Evolutionary conservation across 2,797 vertebrate species (phyloP).

Genomic region (Phoxinus dragarum): DNA sequence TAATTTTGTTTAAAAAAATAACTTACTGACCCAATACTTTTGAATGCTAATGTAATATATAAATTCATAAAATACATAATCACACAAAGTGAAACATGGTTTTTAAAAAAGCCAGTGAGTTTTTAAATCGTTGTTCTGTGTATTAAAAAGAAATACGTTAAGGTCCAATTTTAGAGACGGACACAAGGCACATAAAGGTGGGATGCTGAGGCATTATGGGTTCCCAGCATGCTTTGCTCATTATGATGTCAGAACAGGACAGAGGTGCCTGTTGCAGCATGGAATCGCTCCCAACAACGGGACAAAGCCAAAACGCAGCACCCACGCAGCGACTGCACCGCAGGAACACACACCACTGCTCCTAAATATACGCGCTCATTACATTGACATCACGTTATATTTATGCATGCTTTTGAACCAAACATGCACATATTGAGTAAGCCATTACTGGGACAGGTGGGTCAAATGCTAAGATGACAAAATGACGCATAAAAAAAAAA

Average conservation of each 20-base stretch:
- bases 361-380: constrained; percentile 56
- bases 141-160: constrained; percentile 8
- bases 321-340: constrained; percentile 68
- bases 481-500: background rate
- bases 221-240: constrained; percentile 76
- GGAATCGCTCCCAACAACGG: constrained; percentile 72
- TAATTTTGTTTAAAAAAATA: background rate
- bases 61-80: constrained; percentile 32
- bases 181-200: constrained; percentile 69
- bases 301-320: constrained; percentile 71
- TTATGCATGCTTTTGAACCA: constrained; percentile 23
- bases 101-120: background rate
- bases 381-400: constrained; percentile 54
- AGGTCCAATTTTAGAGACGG: constrained; percentile 62
- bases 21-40: background rate
- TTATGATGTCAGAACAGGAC: constrained; percentile 75
- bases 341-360: constrained; percentile 31
- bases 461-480: constrained; percentile 1
- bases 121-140: constrained; percentile 7
- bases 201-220: constrained; percentile 69
- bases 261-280: constrained; percentile 80
- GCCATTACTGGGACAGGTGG: background rate
- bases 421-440: constrained; percentile 8
- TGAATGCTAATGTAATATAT: background rate
- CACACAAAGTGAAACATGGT: constrained; percentile 20